Evolutionary conservation across 30 jellyfish, hydroid and myxozoan genomes (phyloP), one percentile per base, ranked within the genome.

Genomic region (Aurelia coerulea): DNA sequence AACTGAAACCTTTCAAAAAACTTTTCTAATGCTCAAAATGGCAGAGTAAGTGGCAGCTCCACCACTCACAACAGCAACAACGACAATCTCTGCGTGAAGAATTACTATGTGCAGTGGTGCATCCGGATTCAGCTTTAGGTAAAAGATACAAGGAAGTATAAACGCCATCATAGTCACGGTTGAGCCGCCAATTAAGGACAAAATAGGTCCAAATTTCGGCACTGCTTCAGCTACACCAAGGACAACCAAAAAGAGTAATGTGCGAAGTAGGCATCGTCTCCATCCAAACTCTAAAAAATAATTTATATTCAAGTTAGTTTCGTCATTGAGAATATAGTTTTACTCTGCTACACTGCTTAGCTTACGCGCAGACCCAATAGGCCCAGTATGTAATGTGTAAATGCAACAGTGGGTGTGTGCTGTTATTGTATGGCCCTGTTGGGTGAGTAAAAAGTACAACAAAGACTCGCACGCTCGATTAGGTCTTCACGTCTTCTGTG

Each of bases 131-230:
- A 76, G 58, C 53, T 85, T 73, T 34, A 87, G 58, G 76, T 93
- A 93, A 78, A 87, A 93, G 23, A 74, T 60, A 62, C 97, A 88
- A 9, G 98, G 98, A 17, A 94, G 89, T 5, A 94, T 74, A 74
- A 94, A 94, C 23, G 97, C 86, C 92, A 90, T 88, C 97, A 94
- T 83, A 49, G 99, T 94, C 58, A 94, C 96, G 31, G 99, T 88
- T n/a, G 99, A 76, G 34, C 97, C 99, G 34, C 99, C 99, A 88
- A 94, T 79, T 29, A 94, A 65, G 0, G 95, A 76, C 53, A 94
- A 77, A 46, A 94, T 84, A 7, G 91, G 94, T 6, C 96, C 99
- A 83, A 94, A 94, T 41, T 94, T 74, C 17, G 97, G 99, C 16
- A 94, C 82, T 31, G 97, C 97, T 51, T 94, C 99, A 7, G 99